Percentiles rank a stretch among this genome's conserved stretches.
Conservation (phyloP, 1,140 invertebrate species). For the Platyscapa corneri region DNA sequence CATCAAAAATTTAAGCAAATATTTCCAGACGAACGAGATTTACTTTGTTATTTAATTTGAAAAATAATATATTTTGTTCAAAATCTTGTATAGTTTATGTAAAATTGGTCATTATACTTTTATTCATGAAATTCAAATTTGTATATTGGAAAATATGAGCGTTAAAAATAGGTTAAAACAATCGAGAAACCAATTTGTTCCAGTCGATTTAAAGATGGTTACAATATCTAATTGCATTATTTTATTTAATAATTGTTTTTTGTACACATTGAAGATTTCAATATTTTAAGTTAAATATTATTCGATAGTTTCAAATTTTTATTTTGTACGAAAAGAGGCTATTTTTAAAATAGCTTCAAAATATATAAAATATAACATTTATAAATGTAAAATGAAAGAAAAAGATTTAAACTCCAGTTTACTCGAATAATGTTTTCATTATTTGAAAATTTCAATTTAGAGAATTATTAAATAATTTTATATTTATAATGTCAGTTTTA, state of each 20-base stretch:
- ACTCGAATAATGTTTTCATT: no score
- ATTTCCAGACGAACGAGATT: background rate
- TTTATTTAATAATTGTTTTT: background rate
- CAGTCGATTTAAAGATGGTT: background rate
- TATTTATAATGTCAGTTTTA: no score
- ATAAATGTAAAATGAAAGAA: no score
- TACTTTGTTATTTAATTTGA: background rate
- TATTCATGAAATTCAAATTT: constrained; percentile 13
- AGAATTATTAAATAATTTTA: no score
- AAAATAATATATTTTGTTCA: constrained; percentile 35
- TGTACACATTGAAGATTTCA: no score
- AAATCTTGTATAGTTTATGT: constrained; percentile 40
- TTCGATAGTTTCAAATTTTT: background rate
- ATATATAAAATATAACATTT: background rate
- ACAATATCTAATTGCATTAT: background rate
- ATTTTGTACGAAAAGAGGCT: background rate
- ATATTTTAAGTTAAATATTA: no score
- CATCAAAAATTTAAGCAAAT: background rate
- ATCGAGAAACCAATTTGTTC: background rate
- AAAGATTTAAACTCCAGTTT: no score
- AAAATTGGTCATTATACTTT: constrained; percentile 41
- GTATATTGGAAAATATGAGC: constrained; percentile 32
- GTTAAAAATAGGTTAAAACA: constrained; percentile 37
- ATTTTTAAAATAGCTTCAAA: background rate
- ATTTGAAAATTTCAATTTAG: no score